A percentile compares a stretch with the other conserved stretches of the same genome.
Evolutionary conservation across 2,113 vertebrate genomes (phyloP).

Genomic region (Cephalophus harveyi): DNA sequence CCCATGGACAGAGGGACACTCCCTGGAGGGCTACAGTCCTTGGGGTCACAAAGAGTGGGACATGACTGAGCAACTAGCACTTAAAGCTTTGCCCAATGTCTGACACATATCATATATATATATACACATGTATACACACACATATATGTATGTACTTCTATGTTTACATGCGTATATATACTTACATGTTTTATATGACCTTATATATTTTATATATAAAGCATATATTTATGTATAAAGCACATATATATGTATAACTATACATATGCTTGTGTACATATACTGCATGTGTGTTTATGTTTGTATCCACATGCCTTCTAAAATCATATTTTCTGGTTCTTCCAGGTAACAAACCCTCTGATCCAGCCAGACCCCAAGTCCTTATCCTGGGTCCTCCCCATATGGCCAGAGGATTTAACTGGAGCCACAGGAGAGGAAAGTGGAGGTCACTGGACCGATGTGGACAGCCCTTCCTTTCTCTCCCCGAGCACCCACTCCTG

Average conservation of each 20-base stretch:
- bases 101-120: background rate
- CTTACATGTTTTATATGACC: background rate
- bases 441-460: background rate
- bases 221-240: background rate
- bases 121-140: fast-evolving
- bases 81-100: background rate
- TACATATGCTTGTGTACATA: background rate
- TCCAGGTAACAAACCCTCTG: background rate
- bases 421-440: background rate
- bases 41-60: background rate
- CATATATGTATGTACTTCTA: background rate
- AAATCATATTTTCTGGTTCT: background rate
- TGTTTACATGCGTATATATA: background rate
- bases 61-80: background rate
- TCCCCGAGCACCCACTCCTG: fast-evolving
- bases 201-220: background rate
- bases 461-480: background rate
- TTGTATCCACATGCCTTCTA: background rate
- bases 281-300: background rate
- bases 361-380: background rate
- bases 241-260: background rate
- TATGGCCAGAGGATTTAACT: background rate
- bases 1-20: background rate
- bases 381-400: background rate
- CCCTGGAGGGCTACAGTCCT: background rate